Evolutionary conservation across 2,888 invertebrate genomes (phyloP), one percentile per base, ranked within the genome.

Genomic region (Lymantria monacha): DNA sequence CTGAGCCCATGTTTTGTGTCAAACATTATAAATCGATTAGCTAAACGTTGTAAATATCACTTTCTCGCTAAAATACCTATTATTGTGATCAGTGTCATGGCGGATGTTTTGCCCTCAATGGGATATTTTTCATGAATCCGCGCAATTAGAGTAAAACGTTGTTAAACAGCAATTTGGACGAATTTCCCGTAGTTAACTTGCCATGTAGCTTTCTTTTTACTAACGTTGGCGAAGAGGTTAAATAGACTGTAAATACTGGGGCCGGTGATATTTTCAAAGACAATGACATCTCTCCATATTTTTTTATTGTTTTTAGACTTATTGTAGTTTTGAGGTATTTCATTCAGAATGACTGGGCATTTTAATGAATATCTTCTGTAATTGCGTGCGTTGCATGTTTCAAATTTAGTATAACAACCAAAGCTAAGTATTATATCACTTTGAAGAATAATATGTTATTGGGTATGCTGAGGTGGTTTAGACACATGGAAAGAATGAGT

Each of bases 81-180:
- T 80, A 83, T 84, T 83, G 81, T 85, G 69, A 76, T 69, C 62
- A 61, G 70, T 79, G 76, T 79, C 81, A 81, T 77, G 76, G 78
- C 70, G 60, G 66, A 66, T 61, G 66, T 44, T n/a, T 66, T 69
- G 76, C 59, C 76, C 79, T 72, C 76, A 74, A 81, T 82, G 79
- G 70, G 67, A 71, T 71, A 72, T 70, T 79, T 79, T 78, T 76
- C 81, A 82, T 81, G 82, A 84, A 73, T 78, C 76, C 61, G 64
- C 64, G 77, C 82, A 89, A 88, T 90, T 85, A 87, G 85, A 87
- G 81, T 87, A 85, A 87, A 86, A 85, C 83, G 83, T 66, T 73
- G 71, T 79, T 83, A 83, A 87, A 83, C 78, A 79, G 84, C 83
- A 83, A 86, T 89, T 86, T 85, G 74, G 79, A 68, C 72, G 73